A percentile compares a stretch with the other conserved stretches of the same genome.
Evolutionary conservation across 1,140 invertebrate genomes (phyloP).

Genomic region (Orchesella cincta): DNA sequence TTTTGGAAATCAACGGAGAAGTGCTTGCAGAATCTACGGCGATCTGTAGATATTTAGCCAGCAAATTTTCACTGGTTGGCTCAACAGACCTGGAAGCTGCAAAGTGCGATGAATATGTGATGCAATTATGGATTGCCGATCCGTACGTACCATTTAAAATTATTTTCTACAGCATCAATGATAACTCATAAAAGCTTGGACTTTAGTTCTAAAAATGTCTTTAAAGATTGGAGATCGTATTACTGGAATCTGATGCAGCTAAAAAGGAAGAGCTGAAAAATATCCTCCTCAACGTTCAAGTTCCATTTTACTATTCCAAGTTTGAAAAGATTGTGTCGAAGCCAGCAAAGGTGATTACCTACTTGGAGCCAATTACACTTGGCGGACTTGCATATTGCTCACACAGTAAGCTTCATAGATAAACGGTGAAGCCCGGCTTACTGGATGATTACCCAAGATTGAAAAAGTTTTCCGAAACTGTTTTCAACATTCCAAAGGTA

Average conservation of each 20-base stretch:
- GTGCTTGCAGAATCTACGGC: constrained; percentile 68
- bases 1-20: constrained; percentile 72
- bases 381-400: constrained; percentile 29
- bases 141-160: not conserved
- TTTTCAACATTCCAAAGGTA: constrained; percentile 62
- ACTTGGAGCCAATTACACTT: constrained; percentile 30
- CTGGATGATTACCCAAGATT: constrained; percentile 63
- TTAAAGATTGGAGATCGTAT: constrained; percentile 16
- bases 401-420: constrained; percentile 4
- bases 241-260: not conserved
- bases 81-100: constrained; percentile 65
- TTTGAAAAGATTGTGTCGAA: constrained; percentile 29
- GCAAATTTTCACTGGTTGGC: constrained; percentile 59
- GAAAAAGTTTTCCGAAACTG: constrained; percentile 61
- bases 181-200: not conserved
- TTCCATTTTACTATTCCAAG: constrained; percentile 30
- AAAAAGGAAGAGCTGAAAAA: constrained; percentile 4
- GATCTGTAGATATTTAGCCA: constrained; percentile 60
- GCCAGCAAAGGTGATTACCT: constrained; percentile 24
- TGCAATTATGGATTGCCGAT: constrained; percentile 57
- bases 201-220: not conserved
- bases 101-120: constrained; percentile 65
- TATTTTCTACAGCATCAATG: not conserved
- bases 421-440: constrained; percentile 58
- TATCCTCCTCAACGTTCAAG: not conserved